phyloP scores from a whole-genome alignment of 1,140 invertebrate genomes.

The Hirudo medicinalis region DNA sequence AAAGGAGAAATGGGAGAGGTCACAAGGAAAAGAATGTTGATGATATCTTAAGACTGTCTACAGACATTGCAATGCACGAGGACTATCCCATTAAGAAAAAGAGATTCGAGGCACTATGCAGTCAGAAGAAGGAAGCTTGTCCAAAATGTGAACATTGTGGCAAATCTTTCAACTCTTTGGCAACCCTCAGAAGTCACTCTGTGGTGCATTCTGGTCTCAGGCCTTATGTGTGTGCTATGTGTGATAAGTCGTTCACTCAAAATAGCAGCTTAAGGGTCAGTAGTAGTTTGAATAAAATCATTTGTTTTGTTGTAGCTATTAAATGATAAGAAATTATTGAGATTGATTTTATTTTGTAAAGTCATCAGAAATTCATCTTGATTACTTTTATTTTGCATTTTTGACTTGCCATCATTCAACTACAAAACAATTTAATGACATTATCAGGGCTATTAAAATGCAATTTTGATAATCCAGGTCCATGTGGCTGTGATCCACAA shows the following conservation, averaged over 20 bases:
- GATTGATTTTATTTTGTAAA: no score
- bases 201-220: conserved; percentile 73
- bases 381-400: no score
- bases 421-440: no score
- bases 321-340: no score
- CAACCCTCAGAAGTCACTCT: background rate
- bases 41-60: background rate
- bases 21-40: background rate
- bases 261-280: no score
- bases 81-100: background rate
- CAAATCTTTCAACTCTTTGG: background rate
- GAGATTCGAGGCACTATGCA: background rate
- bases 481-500: no score
- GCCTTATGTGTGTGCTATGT: conserved; percentile 58
- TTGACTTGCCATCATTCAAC: no score
- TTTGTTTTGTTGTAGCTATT: no score
- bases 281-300: no score
- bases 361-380: no score
- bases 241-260: conserved; percentile 51
- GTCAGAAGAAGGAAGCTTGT: background rate
- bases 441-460: no score
- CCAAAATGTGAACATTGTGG: background rate
- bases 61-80: background rate
- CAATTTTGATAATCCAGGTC: no score
- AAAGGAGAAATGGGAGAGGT: background rate